phyloP scores from a whole-genome alignment of 1,140 invertebrate genomes.

The Macrosteles quadrilineatus region DNA sequence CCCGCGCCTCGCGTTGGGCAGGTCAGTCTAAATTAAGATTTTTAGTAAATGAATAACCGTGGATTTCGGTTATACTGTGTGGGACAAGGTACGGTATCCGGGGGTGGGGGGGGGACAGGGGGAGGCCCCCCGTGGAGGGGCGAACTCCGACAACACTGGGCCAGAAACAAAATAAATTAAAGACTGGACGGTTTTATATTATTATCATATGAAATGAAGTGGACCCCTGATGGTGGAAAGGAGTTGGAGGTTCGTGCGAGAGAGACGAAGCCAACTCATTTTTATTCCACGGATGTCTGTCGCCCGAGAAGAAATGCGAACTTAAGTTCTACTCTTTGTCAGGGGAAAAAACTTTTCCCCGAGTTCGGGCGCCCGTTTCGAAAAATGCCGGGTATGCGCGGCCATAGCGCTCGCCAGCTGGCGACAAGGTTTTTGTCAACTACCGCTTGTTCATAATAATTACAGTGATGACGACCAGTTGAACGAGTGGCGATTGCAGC shows the following conservation, averaged over 20 bases:
- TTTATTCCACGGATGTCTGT: constrained; percentile 29
- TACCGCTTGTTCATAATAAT: constrained; percentile 8
- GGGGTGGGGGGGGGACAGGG: neutral
- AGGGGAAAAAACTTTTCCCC: constrained; percentile 22
- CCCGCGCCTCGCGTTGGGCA: too few relatives aligned
- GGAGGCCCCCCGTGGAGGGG: neutral
- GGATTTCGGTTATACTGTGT: constrained; percentile 20
- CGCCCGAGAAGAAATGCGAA: constrained; percentile 22
- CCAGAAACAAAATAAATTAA: constrained; percentile 33
- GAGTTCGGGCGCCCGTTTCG: constrained; percentile 21
- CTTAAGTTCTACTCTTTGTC: constrained; percentile 28
- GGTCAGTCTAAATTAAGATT: constrained; percentile 27
- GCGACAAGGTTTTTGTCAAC: constrained; percentile 6
- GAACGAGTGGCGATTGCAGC: neutral
- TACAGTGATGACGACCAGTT: constrained; percentile 4
- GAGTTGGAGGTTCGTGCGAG: neutral
- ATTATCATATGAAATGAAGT: constrained; percentile 28
- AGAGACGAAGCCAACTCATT: constrained; percentile 24
- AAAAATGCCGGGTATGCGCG: constrained; percentile 6
- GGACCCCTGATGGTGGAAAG: constrained; percentile 18
- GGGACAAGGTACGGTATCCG: constrained; percentile 3
- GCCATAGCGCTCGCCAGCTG: constrained; percentile 11
- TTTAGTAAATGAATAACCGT: constrained; percentile 22
- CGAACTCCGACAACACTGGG: constrained; percentile 17
- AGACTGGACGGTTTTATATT: constrained; percentile 30